Evolutionary conservation across 2,888 invertebrate genomes (phyloP), one percentile per base, ranked within the genome.

Genomic region (Drosophila mercatorum): DNA sequence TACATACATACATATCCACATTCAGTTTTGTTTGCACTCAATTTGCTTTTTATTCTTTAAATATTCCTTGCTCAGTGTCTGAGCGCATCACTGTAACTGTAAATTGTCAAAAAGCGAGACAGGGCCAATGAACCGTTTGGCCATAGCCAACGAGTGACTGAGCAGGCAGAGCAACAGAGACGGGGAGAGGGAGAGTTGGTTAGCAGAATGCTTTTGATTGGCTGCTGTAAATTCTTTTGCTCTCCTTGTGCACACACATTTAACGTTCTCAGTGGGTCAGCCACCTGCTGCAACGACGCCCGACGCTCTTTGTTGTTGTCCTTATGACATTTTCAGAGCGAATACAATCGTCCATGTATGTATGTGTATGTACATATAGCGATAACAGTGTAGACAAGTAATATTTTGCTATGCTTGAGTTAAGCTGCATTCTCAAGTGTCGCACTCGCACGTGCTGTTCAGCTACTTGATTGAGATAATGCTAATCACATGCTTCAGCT

Each of bases 251-350:
- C 44, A 46, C 36, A 34, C 36, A 34, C 56, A 49, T 26, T 49
- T 28, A 26, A 38, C 41, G 41, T 56, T 62, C 63, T 61, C 47
- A 72, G 52, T 78, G 69, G 72, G 80, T 66, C 78, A 76, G 72
- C 76, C 76, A 78, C 77, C 78, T 78, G 80, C 72, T 69, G 76
- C 79, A 63, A 73, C 65, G 34, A 44, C 56, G 56, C 34, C 63
- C 58, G 31, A 8, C 38, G 14, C 43, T 26, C n/a, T 40, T 49
- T 34, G 49, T 62, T 73, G 36, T 62, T 58, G 63, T 78, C 53
- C 60, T 74, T 75, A 58, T 59, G n/a, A 56, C 49, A 46, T 38
- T 41, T 75, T 44, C 47, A 36, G 5, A 36, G 17, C 38, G 22
- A 59, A 5, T 40, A 14, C n/a, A 52, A 31, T 40, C 14, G 17